A percentile compares a stretch with the other conserved stretches of the same genome.
Conservation (phyloP, 1,140 invertebrate species). For the Drosophila kanapiae region DNA sequence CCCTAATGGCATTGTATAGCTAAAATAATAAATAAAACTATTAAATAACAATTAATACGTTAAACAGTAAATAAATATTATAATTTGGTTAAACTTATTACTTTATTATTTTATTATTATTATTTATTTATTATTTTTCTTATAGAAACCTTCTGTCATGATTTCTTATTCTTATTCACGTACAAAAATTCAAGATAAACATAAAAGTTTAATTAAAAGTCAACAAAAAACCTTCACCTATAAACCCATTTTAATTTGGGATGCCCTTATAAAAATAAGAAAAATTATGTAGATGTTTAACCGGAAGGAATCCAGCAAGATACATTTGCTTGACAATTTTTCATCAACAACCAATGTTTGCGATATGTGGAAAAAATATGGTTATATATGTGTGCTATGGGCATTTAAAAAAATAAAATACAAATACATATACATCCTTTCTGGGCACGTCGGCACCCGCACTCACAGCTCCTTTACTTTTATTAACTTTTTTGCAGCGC, state of each 20-base stretch:
- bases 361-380: slow-evolving; percentile 22
- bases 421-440: slow-evolving; percentile 44
- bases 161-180: background rate
- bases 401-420: slow-evolving; percentile 47
- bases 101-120: too few relatives aligned
- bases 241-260: too few relatives aligned
- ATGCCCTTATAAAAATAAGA: background rate
- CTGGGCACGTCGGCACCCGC: slow-evolving; percentile 4
- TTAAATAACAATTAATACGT: background rate
- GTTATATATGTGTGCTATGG: slow-evolving; percentile 25
- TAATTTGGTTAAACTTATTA: too few relatives aligned
- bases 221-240: background rate
- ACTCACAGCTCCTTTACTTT: slow-evolving; percentile 28
- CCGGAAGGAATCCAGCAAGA: slow-evolving; percentile 56
- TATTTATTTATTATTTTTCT: background rate
- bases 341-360: slow-evolving; percentile 14
- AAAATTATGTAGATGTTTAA: slow-evolving; percentile 5
- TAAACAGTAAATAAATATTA: background rate
- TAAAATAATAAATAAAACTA: background rate
- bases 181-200: background rate
- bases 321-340: slow-evolving; percentile 60
- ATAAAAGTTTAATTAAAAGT: background rate
- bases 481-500: slow-evolving; percentile 85
- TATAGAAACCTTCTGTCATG: background rate
- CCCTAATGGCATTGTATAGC: background rate